Evolutionary conservation across 2,888 invertebrate species (phyloP), one percentile per base, ranked within the genome.

Genomic region (Hypolimnas misippus): DNA sequence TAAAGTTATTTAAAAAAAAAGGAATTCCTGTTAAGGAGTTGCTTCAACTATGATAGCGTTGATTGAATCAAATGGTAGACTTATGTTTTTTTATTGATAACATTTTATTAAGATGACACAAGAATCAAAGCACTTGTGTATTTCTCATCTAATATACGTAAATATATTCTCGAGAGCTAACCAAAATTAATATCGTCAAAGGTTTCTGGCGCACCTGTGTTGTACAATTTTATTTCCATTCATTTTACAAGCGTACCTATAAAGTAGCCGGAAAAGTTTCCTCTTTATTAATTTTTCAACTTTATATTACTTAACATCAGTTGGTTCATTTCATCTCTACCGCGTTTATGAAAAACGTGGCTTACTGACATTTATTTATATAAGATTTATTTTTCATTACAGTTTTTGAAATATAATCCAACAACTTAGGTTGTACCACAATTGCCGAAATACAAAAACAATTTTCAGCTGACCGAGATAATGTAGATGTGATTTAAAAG

Each of bases 261-360:
- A 90, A 89, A 87, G 86, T 82, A 82, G 76, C 84, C 80, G 79
- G 79, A 82, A 83, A 89, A 91, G 85, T 91, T 91, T 84, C 84
- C 77, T 89, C 91, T 90, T 92, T 92, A 92, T 92, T 92, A 92
- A 92, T 92, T 92, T 92, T 92, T 87, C 86, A 92, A 92, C 91
- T 92, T 92, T 90, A 89, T 91, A 90, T 92, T 90, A 88, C 89
- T 87, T 84, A 87, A 82, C 84, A 86, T 84, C 87, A 76, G 84
- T 83, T 78, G 82, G 79, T 83, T 86, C 81, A 86, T 87, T 83
- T 81, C 78, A 82, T 79, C 83, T 79, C 67, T 58, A 61, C 38
- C 38, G 21, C 57, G 35, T 61, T 66, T 62, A 61, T 62, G 42
- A 67, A 67, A 62, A 65, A 56, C 16, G 55, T 33, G 21, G 17